Conservation (phyloP, 2,113 vertebrate species). For the Plecturocebus donacophilus region DNA sequence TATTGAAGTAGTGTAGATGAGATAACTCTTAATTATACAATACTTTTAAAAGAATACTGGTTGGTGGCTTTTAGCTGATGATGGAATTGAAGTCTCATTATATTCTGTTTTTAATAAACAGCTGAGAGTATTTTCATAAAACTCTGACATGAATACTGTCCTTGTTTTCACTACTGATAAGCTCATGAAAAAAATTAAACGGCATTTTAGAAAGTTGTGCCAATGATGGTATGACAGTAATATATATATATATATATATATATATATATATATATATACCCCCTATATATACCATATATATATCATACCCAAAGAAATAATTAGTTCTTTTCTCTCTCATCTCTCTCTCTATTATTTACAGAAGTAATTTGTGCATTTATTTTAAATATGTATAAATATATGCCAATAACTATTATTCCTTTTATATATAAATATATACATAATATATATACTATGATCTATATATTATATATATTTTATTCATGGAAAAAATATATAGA, state of each 20-base stretch:
- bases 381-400: too few relatives aligned
- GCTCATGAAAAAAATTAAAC: slow-evolving; percentile 29
- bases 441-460: too few relatives aligned
- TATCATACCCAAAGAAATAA: too few relatives aligned
- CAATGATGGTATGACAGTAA: neutral
- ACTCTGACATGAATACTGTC: neutral
- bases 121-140: slow-evolving; percentile 37
- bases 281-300: too few relatives aligned
- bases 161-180: slow-evolving; percentile 22
- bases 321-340: too few relatives aligned
- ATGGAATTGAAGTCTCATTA: neutral
- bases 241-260: neutral
- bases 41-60: slow-evolving; percentile 17
- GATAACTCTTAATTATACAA: slow-evolving; percentile 30
- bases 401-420: too few relatives aligned
- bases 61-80: slow-evolving; percentile 33
- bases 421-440: too few relatives aligned
- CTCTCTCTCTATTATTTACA: too few relatives aligned
- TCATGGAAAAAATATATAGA: too few relatives aligned
- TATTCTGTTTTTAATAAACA: slow-evolving; percentile 53
- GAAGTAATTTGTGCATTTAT: too few relatives aligned
- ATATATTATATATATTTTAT: too few relatives aligned
- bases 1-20: slow-evolving; percentile 42
- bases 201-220: slow-evolving; percentile 13
- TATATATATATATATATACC: neutral